Percentiles rank a stretch among this genome's conserved stretches.
These are phyloP conservation scores for Anas bahamensis DNA, from an alignment of 2,797 vertebrate genomes.

Conservation along the genomic window DNA sequence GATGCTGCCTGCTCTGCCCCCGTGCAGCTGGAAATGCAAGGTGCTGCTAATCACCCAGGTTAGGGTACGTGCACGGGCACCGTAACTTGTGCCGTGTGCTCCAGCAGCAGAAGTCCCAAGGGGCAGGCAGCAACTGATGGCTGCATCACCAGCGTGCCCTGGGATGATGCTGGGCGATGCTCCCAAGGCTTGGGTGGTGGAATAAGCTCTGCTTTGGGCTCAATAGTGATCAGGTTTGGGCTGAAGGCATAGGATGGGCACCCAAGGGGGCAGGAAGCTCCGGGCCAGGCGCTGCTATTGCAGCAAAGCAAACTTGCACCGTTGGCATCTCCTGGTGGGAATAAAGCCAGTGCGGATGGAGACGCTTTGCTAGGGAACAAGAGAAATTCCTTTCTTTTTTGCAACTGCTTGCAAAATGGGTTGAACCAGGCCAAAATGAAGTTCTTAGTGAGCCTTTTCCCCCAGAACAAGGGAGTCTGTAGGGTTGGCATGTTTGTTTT, in stretches of 20 bases:
- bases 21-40: background rate
- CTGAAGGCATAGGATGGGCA: fast-evolving
- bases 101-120: background rate
- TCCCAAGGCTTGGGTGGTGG: background rate
- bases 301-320: background rate
- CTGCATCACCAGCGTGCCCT: background rate
- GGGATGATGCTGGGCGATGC: fast-evolving
- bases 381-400: background rate
- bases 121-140: background rate
- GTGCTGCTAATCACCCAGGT: background rate
- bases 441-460: fast-evolving
- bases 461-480: background rate
- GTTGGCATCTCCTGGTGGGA: background rate
- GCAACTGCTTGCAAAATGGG: background rate
- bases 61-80: background rate
- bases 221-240: fast-evolving
- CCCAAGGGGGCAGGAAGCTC: fast-evolving
- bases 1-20: background rate
- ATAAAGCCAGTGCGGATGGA: fast-evolving
- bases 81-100: fast-evolving
- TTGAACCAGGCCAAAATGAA: background rate
- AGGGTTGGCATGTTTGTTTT: background rate
- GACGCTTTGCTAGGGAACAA: background rate
- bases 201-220: fast-evolving
- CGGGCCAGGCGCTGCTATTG: background rate